phyloP scores from a whole-genome alignment of 2,888 invertebrate species.

The Polyommatus iphigenia region DNA sequence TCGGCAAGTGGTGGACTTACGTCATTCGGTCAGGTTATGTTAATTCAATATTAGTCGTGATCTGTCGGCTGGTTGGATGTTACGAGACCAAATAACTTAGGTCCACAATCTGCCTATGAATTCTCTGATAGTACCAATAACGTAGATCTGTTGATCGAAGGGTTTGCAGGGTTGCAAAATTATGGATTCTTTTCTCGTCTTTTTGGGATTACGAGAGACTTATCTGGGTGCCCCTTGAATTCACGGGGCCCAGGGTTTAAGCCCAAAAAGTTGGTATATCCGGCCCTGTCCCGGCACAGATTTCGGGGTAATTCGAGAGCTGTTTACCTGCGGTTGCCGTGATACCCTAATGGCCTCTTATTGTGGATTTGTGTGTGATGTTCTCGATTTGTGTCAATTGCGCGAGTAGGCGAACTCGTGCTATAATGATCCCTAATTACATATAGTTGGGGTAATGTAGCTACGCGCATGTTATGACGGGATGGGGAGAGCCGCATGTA shows the following conservation, averaged over 20 bases:
- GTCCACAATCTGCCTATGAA: no score
- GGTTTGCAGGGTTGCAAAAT: not conserved
- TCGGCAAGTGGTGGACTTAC: no score
- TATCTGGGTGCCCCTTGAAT: not conserved
- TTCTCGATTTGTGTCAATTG: conserved; percentile 8
- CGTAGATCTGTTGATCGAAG: not conserved
- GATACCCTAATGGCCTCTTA: not conserved
- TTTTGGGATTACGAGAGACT: no score
- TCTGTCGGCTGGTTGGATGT: no score
- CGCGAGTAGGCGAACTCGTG: conserved; percentile 10
- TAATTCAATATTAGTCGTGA: no score
- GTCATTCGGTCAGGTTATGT: no score
- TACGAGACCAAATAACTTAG: no score
- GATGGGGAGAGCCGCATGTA: no score
- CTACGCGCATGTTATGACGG: no score
- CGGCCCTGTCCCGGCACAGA: not conserved
- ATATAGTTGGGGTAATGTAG: no score
- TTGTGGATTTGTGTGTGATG: not conserved
- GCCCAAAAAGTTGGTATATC: not conserved
- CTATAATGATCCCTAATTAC: no score
- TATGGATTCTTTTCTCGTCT: not conserved
- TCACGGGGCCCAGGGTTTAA: not conserved
- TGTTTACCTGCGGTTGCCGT: not conserved
- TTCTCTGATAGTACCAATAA: no score
- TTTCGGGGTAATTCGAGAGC: not conserved